These are phyloP conservation scores for Mola mola DNA, from an alignment of 2,113 vertebrate species.

Conservation along the genomic window DNA sequence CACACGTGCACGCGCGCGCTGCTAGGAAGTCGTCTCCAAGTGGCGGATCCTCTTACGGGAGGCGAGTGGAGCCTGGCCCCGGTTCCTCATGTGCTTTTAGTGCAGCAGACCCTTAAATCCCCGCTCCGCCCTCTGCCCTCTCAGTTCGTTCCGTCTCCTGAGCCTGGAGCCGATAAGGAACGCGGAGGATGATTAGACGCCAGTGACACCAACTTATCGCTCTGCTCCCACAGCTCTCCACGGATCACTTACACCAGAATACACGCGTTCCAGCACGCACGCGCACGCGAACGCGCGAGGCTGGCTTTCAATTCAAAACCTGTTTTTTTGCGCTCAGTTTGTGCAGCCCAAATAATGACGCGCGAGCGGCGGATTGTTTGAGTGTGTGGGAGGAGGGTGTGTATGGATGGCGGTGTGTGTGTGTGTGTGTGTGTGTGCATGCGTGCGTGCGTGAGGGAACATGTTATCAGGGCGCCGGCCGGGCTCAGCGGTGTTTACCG, in stretches of 20 bases:
- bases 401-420: slow-evolving; percentile 1
- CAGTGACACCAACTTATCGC: slow-evolving; percentile 69
- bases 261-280: slow-evolving; percentile 31
- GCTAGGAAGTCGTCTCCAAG: slow-evolving; percentile 36
- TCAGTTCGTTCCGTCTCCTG: slow-evolving; percentile 50
- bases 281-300: slow-evolving; percentile 22
- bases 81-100: slow-evolving; percentile 70
- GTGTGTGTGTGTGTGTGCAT: slow-evolving; percentile 6
- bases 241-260: slow-evolving; percentile 58
- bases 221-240: slow-evolving; percentile 56
- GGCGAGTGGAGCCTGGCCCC: slow-evolving; percentile 36
- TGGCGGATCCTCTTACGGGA: slow-evolving; percentile 47
- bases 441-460: too few relatives aligned
- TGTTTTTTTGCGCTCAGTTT: slow-evolving; percentile 47
- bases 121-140: slow-evolving; percentile 40
- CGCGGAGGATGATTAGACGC: slow-evolving; percentile 67
- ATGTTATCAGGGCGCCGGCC: too few relatives aligned
- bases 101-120: slow-evolving; percentile 74
- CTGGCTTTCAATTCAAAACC: slow-evolving; percentile 29
- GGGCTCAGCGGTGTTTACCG: too few relatives aligned
- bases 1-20: slow-evolving; percentile 3
- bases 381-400: slow-evolving; percentile 30
- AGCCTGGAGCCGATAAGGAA: slow-evolving; percentile 64
- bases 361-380: slow-evolving; percentile 27
- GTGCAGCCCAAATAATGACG: slow-evolving; percentile 42